phyloP scores from a whole-genome alignment of 1,140 invertebrate species.

The Penaeus vannamei region DNA sequence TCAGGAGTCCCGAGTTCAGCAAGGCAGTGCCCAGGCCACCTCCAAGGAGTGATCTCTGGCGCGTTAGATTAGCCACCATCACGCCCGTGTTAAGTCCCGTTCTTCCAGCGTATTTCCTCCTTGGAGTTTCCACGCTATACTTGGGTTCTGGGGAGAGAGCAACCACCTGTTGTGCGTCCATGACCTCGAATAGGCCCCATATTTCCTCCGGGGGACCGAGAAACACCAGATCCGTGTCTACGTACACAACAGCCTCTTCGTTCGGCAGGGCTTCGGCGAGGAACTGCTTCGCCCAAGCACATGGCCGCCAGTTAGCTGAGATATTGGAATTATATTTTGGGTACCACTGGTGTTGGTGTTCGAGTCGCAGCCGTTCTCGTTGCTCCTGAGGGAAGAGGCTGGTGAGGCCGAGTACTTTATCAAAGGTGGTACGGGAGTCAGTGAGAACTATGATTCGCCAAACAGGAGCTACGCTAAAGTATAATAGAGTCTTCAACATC shows the following conservation, averaged over 20 bases:
- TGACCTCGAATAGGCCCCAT: constrained; percentile 33
- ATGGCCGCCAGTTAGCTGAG: constrained; percentile 24
- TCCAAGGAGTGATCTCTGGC: background rate
- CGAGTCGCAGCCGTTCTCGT: constrained; percentile 24
- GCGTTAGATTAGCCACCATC: constrained; percentile 43
- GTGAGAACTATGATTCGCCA: constrained; percentile 34
- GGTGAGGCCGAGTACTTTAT: background rate
- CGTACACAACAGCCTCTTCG: constrained; percentile 27
- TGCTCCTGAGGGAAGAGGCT: constrained; percentile 27
- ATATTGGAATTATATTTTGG: background rate
- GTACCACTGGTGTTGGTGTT: constrained; percentile 2
- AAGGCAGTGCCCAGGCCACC: constrained; percentile 10
- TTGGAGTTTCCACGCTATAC: constrained; percentile 34
- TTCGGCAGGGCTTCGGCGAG: constrained; percentile 31
- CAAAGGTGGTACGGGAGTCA: constrained; percentile 30
- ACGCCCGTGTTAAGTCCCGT: constrained; percentile 44
- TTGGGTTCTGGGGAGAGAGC: constrained; percentile 41
- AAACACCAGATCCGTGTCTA: constrained; percentile 47
- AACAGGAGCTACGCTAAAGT: constrained; percentile 36
- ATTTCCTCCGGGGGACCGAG: constrained; percentile 38
- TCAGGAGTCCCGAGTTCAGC: background rate
- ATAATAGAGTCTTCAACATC: constrained; percentile 34
- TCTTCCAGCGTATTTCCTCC: constrained; percentile 19
- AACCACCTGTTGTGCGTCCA: background rate
- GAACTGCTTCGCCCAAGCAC: constrained; percentile 46